Percentiles rank a stretch among this genome's conserved stretches.
phyloP scores from a whole-genome alignment of 2,113 vertebrate species.

The Cololabis saira region DNA sequence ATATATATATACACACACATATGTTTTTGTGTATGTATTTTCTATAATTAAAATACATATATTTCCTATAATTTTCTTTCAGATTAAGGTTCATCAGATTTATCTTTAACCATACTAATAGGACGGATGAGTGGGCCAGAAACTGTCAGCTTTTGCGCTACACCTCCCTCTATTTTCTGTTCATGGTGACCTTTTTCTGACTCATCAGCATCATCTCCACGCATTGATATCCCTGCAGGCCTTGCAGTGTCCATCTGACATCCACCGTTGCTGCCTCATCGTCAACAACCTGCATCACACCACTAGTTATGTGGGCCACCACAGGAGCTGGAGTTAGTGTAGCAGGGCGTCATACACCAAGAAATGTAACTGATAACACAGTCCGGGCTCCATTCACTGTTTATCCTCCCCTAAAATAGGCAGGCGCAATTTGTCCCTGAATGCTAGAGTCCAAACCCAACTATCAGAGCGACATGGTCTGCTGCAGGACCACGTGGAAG shows the following conservation, averaged over 20 bases:
- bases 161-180: no score
- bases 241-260: constrained; percentile 44
- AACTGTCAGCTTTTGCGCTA: no score
- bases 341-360: constrained; percentile 28
- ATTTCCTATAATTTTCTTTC: no score
- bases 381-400: constrained; percentile 25
- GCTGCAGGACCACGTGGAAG: background rate
- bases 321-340: constrained; percentile 39
- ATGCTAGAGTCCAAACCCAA: constrained; percentile 15
- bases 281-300: constrained; percentile 29
- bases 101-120: no score
- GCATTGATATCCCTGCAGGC: constrained; percentile 58
- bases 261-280: constrained; percentile 16
- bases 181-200: no score
- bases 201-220: constrained; percentile 29
- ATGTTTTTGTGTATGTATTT: no score
- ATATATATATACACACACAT: no score
- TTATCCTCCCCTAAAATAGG: constrained; percentile 30
- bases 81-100: no score
- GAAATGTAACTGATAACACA: constrained; percentile 32
- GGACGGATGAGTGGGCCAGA: no score
- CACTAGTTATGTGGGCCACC: constrained; percentile 29
- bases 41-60: no score
- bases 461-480: constrained; percentile 4
- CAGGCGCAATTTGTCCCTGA: constrained; percentile 20